These are phyloP conservation scores for Deroplatys truncata DNA, from an alignment of 2,888 invertebrate genomes.

Conservation along the genomic window DNA sequence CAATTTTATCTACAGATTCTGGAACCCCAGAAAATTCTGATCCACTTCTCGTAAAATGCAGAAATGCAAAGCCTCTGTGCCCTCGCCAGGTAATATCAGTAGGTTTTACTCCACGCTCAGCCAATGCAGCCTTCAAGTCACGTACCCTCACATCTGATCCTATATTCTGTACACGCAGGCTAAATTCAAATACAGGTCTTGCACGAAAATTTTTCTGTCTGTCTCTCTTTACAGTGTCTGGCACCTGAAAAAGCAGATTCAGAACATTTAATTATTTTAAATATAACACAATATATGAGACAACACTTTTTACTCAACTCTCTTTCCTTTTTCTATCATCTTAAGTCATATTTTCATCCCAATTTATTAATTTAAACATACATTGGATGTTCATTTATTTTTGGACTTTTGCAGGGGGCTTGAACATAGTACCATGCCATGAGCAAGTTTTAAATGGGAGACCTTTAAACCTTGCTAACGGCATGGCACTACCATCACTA, in stretches of 20 bases:
- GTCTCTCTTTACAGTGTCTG: conserved; percentile 19
- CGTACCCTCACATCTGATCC: conserved; percentile 66
- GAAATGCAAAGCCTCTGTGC: conserved; percentile 59
- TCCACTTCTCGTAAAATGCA: conserved; percentile 66
- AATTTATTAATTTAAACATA: no score
- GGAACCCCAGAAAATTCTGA: conserved; percentile 32
- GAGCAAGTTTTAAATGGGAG: no score
- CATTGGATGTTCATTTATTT: no score
- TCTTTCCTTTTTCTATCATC: no score
- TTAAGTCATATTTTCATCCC: no score
- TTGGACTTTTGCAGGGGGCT: no score
- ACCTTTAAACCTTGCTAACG: no score
- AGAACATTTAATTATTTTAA: neutral
- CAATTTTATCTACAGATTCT: conserved; percentile 48
- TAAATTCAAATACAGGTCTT: conserved; percentile 38
- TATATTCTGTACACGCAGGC: conserved; percentile 63
- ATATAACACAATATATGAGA: no score
- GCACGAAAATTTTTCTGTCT: conserved; percentile 46
- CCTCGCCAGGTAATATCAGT: conserved; percentile 66
- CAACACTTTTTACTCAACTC: no score
- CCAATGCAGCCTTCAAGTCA: conserved; percentile 68
- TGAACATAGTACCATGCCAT: no score
- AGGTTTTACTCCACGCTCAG: conserved; percentile 70
- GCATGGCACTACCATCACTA: no score
- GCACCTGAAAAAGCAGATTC: neutral